A percentile compares a stretch with the other conserved stretches of the same genome.
Conservation (phyloP, 2,888 invertebrate species). For the Cerceris ruficornis region DNA sequence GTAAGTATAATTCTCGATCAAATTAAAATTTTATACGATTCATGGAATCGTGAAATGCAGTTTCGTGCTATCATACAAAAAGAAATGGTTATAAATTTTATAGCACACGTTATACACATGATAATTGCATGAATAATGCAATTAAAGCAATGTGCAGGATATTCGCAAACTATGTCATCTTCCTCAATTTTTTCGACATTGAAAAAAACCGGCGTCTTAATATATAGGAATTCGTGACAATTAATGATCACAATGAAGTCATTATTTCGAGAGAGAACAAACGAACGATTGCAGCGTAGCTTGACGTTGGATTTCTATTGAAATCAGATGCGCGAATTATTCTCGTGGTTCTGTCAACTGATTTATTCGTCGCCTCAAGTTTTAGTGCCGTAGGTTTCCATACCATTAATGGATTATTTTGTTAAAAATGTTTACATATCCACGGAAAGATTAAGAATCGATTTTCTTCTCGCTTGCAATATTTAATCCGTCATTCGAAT, state of each 20-base stretch:
- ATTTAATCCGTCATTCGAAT: neutral
- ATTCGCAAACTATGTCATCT: too few species aligned
- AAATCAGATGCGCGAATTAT: conserved; percentile 27
- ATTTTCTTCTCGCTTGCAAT: neutral
- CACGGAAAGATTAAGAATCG: neutral
- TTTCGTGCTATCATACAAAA: too few species aligned
- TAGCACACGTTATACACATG: too few species aligned
- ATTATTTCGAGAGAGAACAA: neutral
- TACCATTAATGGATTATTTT: neutral
- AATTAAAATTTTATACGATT: too few species aligned
- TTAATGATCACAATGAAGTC: neutral
- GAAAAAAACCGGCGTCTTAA: too few species aligned
- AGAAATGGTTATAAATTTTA: too few species aligned
- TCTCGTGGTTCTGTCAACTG: conserved; percentile 14
- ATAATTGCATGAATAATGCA: too few species aligned
- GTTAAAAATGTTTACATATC: neutral
- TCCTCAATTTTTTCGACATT: too few species aligned
- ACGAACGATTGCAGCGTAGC: neutral
- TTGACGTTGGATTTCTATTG: neutral
- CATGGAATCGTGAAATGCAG: too few species aligned
- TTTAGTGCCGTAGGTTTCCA: conserved; percentile 15
- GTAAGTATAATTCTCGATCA: too few species aligned
- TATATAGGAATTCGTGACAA: too few species aligned
- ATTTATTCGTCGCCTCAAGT: conserved; percentile 34
- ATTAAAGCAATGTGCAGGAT: too few species aligned